Evolutionary conservation across 2,888 invertebrate genomes (phyloP), one percentile per base, ranked within the genome.

Genomic region (Phorcus lineatus): DNA sequence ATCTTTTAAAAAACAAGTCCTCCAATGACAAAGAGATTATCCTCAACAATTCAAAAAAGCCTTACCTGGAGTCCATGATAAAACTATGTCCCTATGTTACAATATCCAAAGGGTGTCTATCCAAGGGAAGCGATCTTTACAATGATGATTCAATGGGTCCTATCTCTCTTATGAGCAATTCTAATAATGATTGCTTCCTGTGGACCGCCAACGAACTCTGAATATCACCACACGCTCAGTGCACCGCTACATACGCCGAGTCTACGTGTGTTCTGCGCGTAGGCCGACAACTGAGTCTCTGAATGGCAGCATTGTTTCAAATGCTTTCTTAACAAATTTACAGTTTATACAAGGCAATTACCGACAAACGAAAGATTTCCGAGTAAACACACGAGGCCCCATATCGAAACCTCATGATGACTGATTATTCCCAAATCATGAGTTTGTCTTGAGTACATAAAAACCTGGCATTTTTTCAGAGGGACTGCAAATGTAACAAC

Each of bases 341-440:
- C 62, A 62, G 62, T 62, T 62, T 62, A 28, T 62, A 62, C 28
- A 62, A 62, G 24, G 28, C 62, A 62, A 62, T 62, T 62, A 62
- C 24, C 62, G 28, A 62, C 28, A 62, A 62, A 62, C 62, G 28
- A 62, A 28, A 62, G 62, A 62, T 62, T 62, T 62, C 62, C 62
- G 2, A 24, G 62, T 62, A 62, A 62, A 62, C 62, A 62, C 24
- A 17, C 17, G 28, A 62, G 28, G 16, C 16, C 28, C 62, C 11
- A 7, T 13, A 24, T 24, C 16, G 16, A 28, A 62, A 62, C 24
- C 62, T 28, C 28, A 24, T 24, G 22, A 22, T 19, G 24, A 24
- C 11, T 3, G 24, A 62, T 62, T 24, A 62, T 62, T 62, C 28
- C 24, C 62, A 24, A 62, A 62, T 28, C 24, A 28, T 24, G 62